Evolutionary conservation across 2,113 vertebrate genomes (phyloP).

Genomic region (Noctilio leporinus): DNA sequence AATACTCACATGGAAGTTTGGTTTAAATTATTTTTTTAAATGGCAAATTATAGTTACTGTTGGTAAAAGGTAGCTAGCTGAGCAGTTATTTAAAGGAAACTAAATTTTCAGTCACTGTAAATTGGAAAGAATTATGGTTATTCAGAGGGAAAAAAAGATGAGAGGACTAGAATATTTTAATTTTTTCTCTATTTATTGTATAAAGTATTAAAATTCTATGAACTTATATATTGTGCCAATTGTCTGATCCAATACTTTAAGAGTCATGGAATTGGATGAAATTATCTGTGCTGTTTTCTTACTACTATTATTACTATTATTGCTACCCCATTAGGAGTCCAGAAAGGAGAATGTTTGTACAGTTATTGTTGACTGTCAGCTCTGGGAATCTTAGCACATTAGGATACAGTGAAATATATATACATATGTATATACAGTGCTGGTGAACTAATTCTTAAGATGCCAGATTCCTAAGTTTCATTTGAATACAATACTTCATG

Average conservation of each 20-base stretch:
- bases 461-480: not conserved
- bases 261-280: not conserved
- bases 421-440: too few relatives aligned
- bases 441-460: too few relatives aligned
- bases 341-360: not conserved
- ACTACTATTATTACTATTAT: not conserved
- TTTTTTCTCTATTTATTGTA: not conserved
- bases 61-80: not conserved
- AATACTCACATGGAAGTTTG: not conserved
- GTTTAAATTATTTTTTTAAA: not conserved
- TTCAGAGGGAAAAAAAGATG: not conserved
- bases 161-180: not conserved
- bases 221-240: not conserved
- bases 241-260: not conserved
- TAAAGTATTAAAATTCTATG: not conserved
- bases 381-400: not conserved
- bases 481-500: not conserved
- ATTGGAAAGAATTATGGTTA: not conserved
- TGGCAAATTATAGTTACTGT: not conserved
- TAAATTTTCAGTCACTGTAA: not conserved
- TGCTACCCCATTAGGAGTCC: not conserved
- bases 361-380: not conserved
- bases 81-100: not conserved
- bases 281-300: not conserved
- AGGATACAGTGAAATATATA: not conserved